Conservation (phyloP, 2,797 vertebrate genomes). For the Lophius americanus region DNA sequence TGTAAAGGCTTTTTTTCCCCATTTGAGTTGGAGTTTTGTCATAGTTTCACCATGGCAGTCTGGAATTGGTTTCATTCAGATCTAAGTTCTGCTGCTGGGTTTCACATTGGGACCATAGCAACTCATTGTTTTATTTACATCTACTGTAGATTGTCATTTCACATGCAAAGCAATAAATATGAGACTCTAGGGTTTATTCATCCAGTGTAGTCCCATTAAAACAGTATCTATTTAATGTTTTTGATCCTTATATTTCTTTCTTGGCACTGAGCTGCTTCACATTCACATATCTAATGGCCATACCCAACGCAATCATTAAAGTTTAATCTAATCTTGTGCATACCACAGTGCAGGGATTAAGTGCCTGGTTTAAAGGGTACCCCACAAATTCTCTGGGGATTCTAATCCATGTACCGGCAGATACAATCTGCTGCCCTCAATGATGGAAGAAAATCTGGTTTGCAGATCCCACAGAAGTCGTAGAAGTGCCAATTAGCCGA, state of each 20-base stretch:
- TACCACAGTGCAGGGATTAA: slow-evolving; percentile 29
- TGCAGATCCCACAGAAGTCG: not conserved
- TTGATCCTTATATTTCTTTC: not conserved
- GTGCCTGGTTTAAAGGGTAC: slow-evolving; percentile 22
- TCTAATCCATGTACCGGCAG: not conserved
- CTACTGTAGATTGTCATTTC: slow-evolving; percentile 7
- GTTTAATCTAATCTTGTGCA: slow-evolving; percentile 30
- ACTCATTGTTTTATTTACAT: slow-evolving; percentile 1
- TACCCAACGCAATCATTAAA: slow-evolving; percentile 22
- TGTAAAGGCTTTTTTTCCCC: slow-evolving; percentile 3
- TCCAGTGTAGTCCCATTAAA: not conserved
- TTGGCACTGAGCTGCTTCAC: slow-evolving; percentile 19
- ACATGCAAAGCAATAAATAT: not conserved
- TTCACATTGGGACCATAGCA: not conserved
- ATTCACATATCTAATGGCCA: slow-evolving; percentile 8
- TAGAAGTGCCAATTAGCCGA: not conserved
- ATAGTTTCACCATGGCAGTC: not conserved
- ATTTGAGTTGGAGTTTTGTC: too few species aligned
- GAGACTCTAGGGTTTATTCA: slow-evolving; percentile 5
- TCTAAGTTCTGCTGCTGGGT: slow-evolving; percentile 14
- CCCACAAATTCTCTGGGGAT: slow-evolving; percentile 7
- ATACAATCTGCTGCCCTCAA: not conserved
- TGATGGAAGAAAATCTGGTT: not conserved
- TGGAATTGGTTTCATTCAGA: slow-evolving; percentile 15
- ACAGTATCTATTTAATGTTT: not conserved